These are phyloP conservation scores for Drosophila sproati DNA, from an alignment of 1,140 invertebrate genomes.

Conservation along the genomic window DNA sequence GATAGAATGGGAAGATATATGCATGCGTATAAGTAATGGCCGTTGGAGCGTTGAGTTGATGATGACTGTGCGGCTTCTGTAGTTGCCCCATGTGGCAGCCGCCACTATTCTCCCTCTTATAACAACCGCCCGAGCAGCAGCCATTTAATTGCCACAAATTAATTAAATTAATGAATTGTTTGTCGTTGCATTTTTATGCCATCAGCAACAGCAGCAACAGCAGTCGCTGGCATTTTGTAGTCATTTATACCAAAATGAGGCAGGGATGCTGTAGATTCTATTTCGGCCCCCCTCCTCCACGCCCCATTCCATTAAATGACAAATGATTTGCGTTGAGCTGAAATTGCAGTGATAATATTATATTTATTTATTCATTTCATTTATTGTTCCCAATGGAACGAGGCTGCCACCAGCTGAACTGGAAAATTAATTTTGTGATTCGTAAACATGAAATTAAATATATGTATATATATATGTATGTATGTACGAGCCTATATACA, in stretches of 20 bases:
- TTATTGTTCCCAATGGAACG: conserved; percentile 2
- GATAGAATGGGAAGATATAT: conserved; percentile 4
- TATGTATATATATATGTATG: not conserved
- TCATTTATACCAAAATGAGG: conserved; percentile 63
- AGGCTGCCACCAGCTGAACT: conserved; percentile 20
- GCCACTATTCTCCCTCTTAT: not conserved
- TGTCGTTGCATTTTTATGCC: conserved; percentile 61
- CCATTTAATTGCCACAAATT: conserved; percentile 77
- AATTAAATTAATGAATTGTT: conserved; percentile 83
- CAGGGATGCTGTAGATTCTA: conserved; percentile 8
- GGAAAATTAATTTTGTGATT: conserved; percentile 65
- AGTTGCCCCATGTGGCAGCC: conserved; percentile 28
- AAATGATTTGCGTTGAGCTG: conserved; percentile 44
- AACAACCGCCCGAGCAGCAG: conserved; percentile 6
- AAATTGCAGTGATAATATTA: conserved; percentile 49
- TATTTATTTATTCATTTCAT: conserved; percentile 39
- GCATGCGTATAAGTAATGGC: conserved; percentile 55
- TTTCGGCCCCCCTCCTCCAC: not conserved
- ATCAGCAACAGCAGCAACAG: conserved; percentile 9
- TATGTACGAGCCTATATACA: no score
- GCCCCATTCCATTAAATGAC: conserved; percentile 43
- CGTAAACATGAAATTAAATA: conserved; percentile 29
- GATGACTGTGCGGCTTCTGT: conserved; percentile 64
- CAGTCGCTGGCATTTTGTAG: conserved; percentile 22
- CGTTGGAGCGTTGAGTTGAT: conserved; percentile 54